A percentile compares a stretch with the other conserved stretches of the same genome.
Conservation (phyloP, 2,888 invertebrate genomes). For the Tenthredo amoena region DNA sequence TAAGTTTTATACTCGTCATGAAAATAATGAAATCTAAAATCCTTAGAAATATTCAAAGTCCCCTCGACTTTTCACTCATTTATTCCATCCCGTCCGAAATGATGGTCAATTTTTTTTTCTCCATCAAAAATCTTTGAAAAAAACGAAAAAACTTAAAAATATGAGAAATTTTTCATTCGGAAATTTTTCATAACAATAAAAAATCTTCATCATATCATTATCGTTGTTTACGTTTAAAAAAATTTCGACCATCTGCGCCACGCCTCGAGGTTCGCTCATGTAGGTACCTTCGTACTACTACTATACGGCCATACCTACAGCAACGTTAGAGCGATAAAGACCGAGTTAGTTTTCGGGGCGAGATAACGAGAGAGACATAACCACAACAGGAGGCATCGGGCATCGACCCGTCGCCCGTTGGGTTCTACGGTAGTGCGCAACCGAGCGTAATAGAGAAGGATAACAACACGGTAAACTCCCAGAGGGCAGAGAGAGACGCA, state of each 20-base stretch:
- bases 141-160: background rate
- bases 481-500: background rate
- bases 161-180: background rate
- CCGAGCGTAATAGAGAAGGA: constrained; percentile 1
- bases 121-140: no score
- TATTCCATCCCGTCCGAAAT: no score
- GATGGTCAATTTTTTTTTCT: no score
- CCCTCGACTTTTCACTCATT: no score
- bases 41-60: no score
- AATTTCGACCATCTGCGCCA: background rate
- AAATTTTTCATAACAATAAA: background rate
- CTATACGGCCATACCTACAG: background rate
- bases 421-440: constrained; percentile 13
- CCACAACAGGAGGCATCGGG: constrained; percentile 44
- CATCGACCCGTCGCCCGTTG: constrained; percentile 42
- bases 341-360: background rate
- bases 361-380: constrained; percentile 7
- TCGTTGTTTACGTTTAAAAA: background rate
- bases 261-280: constrained; percentile 23
- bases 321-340: background rate
- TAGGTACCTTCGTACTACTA: background rate
- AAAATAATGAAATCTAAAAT: no score
- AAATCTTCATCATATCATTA: background rate
- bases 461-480: background rate
- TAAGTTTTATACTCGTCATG: no score